phyloP scores from a whole-genome alignment of 2,113 vertebrate genomes.

The Podarcis raffonei region DNA sequence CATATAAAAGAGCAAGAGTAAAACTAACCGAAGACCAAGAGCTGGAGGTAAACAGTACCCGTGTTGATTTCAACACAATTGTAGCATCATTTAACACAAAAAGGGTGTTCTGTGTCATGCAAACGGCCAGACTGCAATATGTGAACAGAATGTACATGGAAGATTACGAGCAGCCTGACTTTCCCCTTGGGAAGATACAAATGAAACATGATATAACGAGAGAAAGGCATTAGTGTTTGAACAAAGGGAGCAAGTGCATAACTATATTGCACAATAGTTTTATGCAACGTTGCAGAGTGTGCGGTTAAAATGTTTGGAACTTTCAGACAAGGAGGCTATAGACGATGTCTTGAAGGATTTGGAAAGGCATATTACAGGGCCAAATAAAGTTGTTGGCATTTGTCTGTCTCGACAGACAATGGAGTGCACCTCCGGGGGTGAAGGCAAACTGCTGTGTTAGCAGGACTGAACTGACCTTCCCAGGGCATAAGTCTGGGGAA shows the following conservation, averaged over 20 bases:
- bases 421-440: too few relatives aligned
- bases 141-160: not conserved
- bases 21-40: not conserved
- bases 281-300: not conserved
- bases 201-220: not conserved
- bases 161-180: not conserved
- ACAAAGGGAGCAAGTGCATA: not conserved
- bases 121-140: not conserved
- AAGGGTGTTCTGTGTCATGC: not conserved
- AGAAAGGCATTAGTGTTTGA: not conserved
- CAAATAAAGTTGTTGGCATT: not conserved
- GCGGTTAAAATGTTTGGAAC: not conserved
- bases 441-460: too few relatives aligned
- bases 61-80: not conserved
- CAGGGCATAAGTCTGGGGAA: too few relatives aligned
- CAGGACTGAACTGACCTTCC: too few relatives aligned
- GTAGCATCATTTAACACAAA: not conserved
- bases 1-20: not conserved
- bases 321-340: not conserved
- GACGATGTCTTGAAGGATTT: not conserved
- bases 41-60: not conserved
- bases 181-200: not conserved
- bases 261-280: not conserved
- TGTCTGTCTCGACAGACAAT: too few relatives aligned
- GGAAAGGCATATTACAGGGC: not conserved